Evolutionary conservation across 2,113 vertebrate genomes (phyloP).

Genomic region (Hemichromis elongatus): DNA sequence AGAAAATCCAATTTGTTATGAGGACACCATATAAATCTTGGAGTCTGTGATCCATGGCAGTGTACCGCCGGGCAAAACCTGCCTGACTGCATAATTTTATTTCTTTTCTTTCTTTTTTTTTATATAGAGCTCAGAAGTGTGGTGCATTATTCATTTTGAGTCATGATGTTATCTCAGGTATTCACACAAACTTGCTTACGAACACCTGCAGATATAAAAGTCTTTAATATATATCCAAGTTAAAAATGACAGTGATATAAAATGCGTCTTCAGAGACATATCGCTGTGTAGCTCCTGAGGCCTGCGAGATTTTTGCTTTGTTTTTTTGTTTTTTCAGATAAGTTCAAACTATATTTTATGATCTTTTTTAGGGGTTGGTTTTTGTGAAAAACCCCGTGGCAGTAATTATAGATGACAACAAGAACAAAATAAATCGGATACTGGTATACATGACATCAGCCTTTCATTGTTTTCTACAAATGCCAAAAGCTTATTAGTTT

Average conservation of each 20-base stretch:
- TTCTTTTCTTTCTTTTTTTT: background rate
- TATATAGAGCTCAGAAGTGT: background rate
- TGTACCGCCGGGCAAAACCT: conserved; percentile 9
- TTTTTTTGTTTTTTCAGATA: background rate
- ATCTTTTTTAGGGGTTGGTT: background rate
- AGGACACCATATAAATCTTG: conserved; percentile 43
- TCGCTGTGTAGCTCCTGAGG: background rate
- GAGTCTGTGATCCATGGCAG: conserved; percentile 34
- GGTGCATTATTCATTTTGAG: conserved; percentile 22
- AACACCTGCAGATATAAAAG: background rate
- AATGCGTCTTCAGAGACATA: background rate
- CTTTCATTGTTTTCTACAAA: background rate
- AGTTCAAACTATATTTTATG: background rate
- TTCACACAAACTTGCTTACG: background rate
- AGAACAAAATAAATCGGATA: background rate
- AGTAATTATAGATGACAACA: background rate
- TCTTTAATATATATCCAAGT: background rate
- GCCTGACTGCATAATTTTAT: conserved; percentile 6
- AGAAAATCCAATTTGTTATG: conserved; percentile 65
- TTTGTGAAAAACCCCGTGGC: background rate
- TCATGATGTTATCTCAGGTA: background rate
- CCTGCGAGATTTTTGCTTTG: background rate
- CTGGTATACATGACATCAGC: background rate
- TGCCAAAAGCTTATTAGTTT: background rate
- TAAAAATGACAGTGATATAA: background rate